Conservation (phyloP, 2,797 vertebrate genomes). For the Coregonus suidteri region DNA sequence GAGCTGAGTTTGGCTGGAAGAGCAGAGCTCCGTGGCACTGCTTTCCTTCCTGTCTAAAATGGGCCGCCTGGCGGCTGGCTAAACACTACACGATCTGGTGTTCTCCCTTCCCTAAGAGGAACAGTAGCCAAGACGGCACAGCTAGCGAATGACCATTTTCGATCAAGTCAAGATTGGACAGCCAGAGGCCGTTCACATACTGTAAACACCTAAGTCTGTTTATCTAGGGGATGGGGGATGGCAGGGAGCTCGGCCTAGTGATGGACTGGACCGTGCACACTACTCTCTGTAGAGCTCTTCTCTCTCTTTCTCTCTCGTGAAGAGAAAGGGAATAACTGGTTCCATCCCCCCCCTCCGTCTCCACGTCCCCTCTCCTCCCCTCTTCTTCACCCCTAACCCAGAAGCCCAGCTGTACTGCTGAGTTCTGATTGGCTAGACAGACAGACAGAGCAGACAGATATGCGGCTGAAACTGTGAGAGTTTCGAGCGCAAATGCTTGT, state of each 20-base stretch:
- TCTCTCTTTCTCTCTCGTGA: slow-evolving; percentile 7
- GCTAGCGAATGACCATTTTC: not conserved
- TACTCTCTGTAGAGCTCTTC: slow-evolving; percentile 20
- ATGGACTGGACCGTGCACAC: no score
- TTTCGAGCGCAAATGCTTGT: slow-evolving; percentile 21
- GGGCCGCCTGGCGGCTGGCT: not conserved
- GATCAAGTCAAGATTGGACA: not conserved
- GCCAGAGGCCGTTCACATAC: not conserved
- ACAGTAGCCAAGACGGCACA: not conserved
- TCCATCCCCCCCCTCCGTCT: not conserved
- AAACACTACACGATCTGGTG: not conserved
- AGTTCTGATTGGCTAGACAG: slow-evolving; percentile 32
- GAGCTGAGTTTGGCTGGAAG: not conserved
- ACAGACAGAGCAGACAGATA: slow-evolving; percentile 53
- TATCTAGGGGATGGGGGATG: not conserved
- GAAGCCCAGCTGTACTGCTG: slow-evolving; percentile 62
- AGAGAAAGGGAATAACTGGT: no score
- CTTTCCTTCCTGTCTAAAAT: not conserved
- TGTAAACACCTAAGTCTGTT: not conserved
- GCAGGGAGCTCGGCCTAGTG: no score
- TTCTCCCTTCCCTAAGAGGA: not conserved
- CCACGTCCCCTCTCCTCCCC: slow-evolving; percentile 14
- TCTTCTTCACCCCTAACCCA: slow-evolving; percentile 34
- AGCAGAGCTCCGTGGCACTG: not conserved
- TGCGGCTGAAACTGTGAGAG: slow-evolving; percentile 58